These are phyloP conservation scores for Vanacampus margaritifer DNA, from an alignment of 2,113 vertebrate species.

Conservation along the genomic window DNA sequence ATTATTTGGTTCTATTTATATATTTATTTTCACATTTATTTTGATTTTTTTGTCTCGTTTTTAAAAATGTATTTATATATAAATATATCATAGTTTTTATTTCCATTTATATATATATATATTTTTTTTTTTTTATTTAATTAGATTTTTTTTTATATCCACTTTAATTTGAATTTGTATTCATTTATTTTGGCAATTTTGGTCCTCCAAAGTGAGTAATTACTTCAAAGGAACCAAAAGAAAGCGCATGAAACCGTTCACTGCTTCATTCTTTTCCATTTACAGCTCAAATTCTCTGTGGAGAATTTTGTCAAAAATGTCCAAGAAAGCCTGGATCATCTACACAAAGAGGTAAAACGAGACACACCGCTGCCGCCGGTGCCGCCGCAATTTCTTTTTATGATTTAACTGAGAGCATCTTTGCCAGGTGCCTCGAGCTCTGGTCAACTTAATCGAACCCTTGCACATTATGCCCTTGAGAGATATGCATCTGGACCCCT, in stretches of 20 bases:
- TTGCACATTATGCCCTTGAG: conserved; percentile 71
- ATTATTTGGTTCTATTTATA: no score
- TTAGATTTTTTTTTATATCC: no score
- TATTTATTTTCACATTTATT: no score
- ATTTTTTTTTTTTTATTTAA: no score
- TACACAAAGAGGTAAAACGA: conserved; percentile 80
- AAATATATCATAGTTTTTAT: no score
- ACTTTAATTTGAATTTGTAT: no score
- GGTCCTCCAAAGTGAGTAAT: no score
- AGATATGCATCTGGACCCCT: conserved; percentile 66
- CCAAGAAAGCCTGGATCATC: conserved; percentile 79
- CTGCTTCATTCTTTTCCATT: conserved; percentile 5
- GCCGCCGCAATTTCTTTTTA: not conserved
- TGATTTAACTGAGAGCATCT: conserved; percentile 14
- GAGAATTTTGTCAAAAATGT: conserved; percentile 73
- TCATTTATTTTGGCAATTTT: no score
- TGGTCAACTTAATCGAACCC: conserved; percentile 85
- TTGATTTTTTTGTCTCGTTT: no score
- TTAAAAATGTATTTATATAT: no score
- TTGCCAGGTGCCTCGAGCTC: conserved; percentile 80
- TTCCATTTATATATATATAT: no score
- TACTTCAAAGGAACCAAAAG: not conserved
- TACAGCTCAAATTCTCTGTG: conserved; percentile 76
- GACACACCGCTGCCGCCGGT: no score
- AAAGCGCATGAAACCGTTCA: not conserved